Percentiles rank a stretch among this genome's conserved stretches.
These are phyloP conservation scores for Leptatherina wallacei DNA, from an alignment of 2,797 vertebrate genomes.

Conservation along the genomic window DNA sequence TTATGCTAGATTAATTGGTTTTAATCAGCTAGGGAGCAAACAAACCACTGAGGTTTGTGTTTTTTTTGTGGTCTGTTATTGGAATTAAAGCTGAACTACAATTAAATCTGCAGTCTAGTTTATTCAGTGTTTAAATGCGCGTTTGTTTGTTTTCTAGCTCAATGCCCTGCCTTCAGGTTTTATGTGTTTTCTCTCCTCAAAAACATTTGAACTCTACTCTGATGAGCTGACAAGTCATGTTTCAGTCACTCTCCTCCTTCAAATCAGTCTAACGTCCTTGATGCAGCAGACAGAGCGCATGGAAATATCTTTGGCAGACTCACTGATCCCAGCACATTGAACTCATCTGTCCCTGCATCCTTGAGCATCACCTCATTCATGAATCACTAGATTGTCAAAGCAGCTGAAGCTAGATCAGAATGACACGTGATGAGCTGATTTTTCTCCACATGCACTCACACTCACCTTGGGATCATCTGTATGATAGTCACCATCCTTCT, in stretches of 20 bases:
- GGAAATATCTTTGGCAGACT: conserved; percentile 27
- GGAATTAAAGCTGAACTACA: background rate
- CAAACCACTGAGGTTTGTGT: conserved; percentile 1
- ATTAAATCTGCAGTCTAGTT: background rate
- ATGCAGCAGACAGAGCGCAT: conserved; percentile 21
- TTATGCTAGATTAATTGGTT: background rate
- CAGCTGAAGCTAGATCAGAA: conserved; percentile 34
- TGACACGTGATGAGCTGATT: conserved; percentile 55
- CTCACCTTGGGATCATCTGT: conserved; percentile 30
- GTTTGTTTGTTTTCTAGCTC: background rate
- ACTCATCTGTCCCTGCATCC: conserved; percentile 29
- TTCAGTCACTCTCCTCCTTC: background rate
- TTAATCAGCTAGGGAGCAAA: conserved; percentile 4
- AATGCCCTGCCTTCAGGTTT: background rate
- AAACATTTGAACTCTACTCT: background rate
- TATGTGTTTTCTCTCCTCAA: conserved; percentile 7
- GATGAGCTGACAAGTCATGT: background rate
- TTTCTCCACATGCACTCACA: conserved; percentile 30
- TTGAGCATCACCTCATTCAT: conserved; percentile 32
- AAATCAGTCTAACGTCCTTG: conserved; percentile 25
- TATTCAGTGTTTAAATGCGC: background rate
- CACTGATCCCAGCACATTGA: conserved; percentile 30
- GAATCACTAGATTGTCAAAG: conserved; percentile 44
- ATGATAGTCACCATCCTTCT: conserved; percentile 41
- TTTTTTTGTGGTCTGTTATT: conserved; percentile 17